These are phyloP conservation scores for Corydoras sp. DNA, from an alignment of 2,113 vertebrate genomes.

Conservation along the genomic window DNA sequence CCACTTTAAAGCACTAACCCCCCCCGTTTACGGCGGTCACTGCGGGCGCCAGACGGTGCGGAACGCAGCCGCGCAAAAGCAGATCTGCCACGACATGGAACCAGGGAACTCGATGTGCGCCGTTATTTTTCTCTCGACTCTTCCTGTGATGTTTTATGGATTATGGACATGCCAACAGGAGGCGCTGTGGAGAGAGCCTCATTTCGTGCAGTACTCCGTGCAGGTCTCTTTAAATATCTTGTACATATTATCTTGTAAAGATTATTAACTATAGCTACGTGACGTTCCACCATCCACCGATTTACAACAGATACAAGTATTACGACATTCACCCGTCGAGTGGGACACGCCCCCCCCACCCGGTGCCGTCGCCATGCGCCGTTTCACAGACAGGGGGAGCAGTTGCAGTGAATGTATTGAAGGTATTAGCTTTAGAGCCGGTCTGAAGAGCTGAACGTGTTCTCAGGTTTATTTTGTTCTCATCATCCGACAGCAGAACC, in stretches of 20 bases:
- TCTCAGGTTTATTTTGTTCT: slow-evolving; percentile 37
- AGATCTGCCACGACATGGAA: no score
- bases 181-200: not conserved
- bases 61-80: no score
- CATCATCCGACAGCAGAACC: not conserved
- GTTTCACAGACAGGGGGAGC: slow-evolving; percentile 26
- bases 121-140: not conserved
- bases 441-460: slow-evolving; percentile 36
- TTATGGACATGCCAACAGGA: slow-evolving; percentile 2
- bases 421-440: slow-evolving; percentile 39
- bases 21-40: not conserved
- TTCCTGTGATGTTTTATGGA: slow-evolving; percentile 10
- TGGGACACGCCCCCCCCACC: no score
- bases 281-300: not conserved
- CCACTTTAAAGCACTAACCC: slow-evolving; percentile 20
- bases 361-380: slow-evolving; percentile 20
- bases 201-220: slow-evolving; percentile 16
- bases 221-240: slow-evolving; percentile 6
- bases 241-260: slow-evolving; percentile 26
- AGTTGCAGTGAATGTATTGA: slow-evolving; percentile 41
- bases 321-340: no score
- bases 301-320: slow-evolving; percentile 2
- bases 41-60: not conserved
- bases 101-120: not conserved
- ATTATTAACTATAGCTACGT: slow-evolving; percentile 23